phyloP scores from a whole-genome alignment of 1,140 invertebrate genomes.

The Helicoverpa armigera region DNA sequence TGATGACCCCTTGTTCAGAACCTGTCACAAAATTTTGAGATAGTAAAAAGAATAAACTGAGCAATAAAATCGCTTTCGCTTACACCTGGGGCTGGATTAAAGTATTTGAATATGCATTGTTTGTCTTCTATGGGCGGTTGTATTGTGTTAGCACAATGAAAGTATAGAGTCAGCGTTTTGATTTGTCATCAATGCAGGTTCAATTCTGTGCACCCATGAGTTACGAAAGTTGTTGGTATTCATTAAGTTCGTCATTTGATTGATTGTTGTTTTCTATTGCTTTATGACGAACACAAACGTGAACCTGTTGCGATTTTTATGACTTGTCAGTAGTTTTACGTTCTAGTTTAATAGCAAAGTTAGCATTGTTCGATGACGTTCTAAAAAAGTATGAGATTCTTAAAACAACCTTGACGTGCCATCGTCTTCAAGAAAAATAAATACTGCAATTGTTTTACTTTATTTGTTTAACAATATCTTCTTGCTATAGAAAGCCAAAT shows the following conservation, averaged over 20 bases:
- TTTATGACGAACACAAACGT: neutral
- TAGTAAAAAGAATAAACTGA: too few relatives aligned
- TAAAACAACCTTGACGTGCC: too few relatives aligned
- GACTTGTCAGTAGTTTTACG: neutral
- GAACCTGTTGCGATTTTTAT: too few relatives aligned
- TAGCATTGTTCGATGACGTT: neutral
- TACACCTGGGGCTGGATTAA: neutral
- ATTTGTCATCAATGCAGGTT: conserved; percentile 48
- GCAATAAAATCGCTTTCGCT: neutral
- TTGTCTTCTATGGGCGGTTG: conserved; percentile 37
- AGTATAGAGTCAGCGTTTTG: conserved; percentile 36
- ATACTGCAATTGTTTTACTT: too few relatives aligned
- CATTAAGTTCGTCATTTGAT: neutral
- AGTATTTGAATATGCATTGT: conserved; percentile 49
- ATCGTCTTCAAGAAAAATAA: too few relatives aligned
- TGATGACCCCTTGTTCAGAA: neutral
- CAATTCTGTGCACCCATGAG: neutral
- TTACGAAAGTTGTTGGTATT: conserved; percentile 34
- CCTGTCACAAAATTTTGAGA: neutral
- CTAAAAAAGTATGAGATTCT: too few relatives aligned
- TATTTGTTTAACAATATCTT: too few relatives aligned
- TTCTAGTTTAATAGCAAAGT: neutral
- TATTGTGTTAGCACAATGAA: conserved; percentile 48
- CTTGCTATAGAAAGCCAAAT: neutral
- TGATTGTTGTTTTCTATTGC: conserved; percentile 6